Evolutionary conservation across 2,113 vertebrate genomes (phyloP).

Genomic region (Albula glossodonta): DNA sequence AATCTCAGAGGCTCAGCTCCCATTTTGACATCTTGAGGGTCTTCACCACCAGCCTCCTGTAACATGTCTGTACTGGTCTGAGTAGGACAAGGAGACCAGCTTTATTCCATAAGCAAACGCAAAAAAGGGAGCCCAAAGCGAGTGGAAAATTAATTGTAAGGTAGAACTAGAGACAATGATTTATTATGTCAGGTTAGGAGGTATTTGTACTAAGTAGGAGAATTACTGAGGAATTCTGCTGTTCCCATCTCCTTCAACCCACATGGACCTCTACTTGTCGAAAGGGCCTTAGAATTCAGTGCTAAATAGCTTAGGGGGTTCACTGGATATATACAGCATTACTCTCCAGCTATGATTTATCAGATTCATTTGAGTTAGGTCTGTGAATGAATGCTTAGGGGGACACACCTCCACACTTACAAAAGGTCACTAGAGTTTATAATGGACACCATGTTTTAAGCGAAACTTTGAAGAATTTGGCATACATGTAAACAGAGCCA

Average conservation of each 20-base stretch:
- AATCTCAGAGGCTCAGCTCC: slow-evolving; percentile 44
- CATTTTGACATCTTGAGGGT: slow-evolving; percentile 52
- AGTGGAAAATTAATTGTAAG: slow-evolving; percentile 42
- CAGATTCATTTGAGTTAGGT: neutral
- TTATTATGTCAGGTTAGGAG: slow-evolving; percentile 24
- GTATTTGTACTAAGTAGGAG: neutral
- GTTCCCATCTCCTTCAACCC: neutral
- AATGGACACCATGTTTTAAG: neutral
- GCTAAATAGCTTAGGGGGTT: neutral
- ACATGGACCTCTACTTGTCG: neutral
- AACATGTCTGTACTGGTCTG: slow-evolving; percentile 53
- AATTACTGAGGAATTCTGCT: slow-evolving; percentile 8
- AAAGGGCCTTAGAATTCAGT: neutral
- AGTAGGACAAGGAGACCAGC: slow-evolving; percentile 49
- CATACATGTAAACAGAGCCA: neutral
- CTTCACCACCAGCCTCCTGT: slow-evolving; percentile 52
- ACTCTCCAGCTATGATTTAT: neutral
- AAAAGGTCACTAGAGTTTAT: neutral
- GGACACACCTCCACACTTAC: neutral
- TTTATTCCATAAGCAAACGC: slow-evolving; percentile 48
- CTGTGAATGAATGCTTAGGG: neutral
- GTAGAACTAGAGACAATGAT: slow-evolving; percentile 34
- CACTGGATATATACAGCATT: neutral
- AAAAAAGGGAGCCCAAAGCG: slow-evolving; percentile 19
- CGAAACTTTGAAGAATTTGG: neutral